A percentile compares a stretch with the other conserved stretches of the same genome.
phyloP scores from a whole-genome alignment of 2,888 invertebrate genomes.

The Sussaba pulchella region DNA sequence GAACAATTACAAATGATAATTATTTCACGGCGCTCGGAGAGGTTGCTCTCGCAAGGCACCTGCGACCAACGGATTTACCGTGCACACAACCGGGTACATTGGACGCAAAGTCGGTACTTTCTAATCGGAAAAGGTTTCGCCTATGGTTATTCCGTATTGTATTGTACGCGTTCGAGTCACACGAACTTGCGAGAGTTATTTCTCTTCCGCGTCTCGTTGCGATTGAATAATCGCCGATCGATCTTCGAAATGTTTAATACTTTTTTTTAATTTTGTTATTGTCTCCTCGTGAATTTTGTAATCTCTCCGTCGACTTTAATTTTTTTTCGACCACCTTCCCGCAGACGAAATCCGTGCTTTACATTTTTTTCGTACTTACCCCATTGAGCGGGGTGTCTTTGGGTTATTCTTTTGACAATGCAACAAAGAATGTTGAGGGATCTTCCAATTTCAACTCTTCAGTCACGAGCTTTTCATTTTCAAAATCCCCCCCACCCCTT shows the following conservation, averaged over 20 bases:
- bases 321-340: too few species aligned
- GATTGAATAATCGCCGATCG: neutral
- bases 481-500: too few species aligned
- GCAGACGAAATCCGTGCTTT: too few species aligned
- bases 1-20: constrained; percentile 57
- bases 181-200: constrained; percentile 3
- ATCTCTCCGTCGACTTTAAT: constrained; percentile 7
- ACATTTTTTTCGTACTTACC: too few species aligned
- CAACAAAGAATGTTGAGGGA: too few species aligned
- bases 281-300: too few species aligned
- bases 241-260: neutral
- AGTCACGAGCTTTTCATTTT: too few species aligned
- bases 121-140: constrained; percentile 66
- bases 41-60: constrained; percentile 35
- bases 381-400: too few species aligned
- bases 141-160: constrained; percentile 50
- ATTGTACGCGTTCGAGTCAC: neutral
- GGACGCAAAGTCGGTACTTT: constrained; percentile 61
- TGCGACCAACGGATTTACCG: constrained; percentile 47
- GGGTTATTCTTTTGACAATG: too few species aligned
- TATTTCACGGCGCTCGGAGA: constrained; percentile 15
- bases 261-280: too few species aligned
- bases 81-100: neutral
- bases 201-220: constrained; percentile 39
- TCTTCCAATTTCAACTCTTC: too few species aligned